A percentile compares a stretch with the other conserved stretches of the same genome.
Conservation (phyloP, 2,888 invertebrate species). For the Lobophora halterata region DNA sequence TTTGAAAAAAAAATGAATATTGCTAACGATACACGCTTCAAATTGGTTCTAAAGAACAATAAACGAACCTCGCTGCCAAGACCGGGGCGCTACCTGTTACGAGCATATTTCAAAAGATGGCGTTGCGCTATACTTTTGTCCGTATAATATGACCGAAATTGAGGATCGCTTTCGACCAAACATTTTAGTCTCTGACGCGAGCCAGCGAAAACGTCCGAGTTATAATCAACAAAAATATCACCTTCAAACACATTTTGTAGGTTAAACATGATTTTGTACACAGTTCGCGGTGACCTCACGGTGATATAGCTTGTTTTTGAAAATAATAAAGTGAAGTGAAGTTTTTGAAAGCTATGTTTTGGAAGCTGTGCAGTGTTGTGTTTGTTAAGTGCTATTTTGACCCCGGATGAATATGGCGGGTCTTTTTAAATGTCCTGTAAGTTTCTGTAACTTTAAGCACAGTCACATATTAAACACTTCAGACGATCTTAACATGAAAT, state of each 20-base stretch:
- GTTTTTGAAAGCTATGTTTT: slow-evolving; percentile 15
- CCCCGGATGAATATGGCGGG: slow-evolving; percentile 51
- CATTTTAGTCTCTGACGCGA: slow-evolving; percentile 34
- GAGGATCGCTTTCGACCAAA: slow-evolving; percentile 32
- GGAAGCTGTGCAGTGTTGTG: slow-evolving; percentile 22
- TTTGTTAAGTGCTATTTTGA: slow-evolving; percentile 36
- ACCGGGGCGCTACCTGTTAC: slow-evolving; percentile 19
- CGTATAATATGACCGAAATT: slow-evolving; percentile 59
- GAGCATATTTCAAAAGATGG: slow-evolving; percentile 52
- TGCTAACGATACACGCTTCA: too few relatives aligned
- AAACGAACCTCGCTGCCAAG: slow-evolving; percentile 2
- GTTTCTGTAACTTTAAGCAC: slow-evolving; percentile 28
- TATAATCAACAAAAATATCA: slow-evolving; percentile 81
- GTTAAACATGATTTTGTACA: slow-evolving; percentile 76
- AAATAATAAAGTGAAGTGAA: slow-evolving; percentile 45
- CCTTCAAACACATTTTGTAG: slow-evolving; percentile 80
- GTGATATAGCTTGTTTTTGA: slow-evolving; percentile 39
- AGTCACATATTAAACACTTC: not conserved
- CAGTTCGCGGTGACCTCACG: slow-evolving; percentile 55
- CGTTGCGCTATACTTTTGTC: slow-evolving; percentile 45
- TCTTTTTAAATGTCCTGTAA: slow-evolving; percentile 45
- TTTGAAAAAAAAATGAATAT: not conserved
- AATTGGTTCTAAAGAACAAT: too few relatives aligned
- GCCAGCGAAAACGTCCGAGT: slow-evolving; percentile 45
- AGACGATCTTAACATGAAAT: not conserved